Percentiles rank a stretch among this genome's conserved stretches.
Evolutionary conservation across 2,113 vertebrate genomes (phyloP).

Genomic region (Blennius ocellaris): DNA sequence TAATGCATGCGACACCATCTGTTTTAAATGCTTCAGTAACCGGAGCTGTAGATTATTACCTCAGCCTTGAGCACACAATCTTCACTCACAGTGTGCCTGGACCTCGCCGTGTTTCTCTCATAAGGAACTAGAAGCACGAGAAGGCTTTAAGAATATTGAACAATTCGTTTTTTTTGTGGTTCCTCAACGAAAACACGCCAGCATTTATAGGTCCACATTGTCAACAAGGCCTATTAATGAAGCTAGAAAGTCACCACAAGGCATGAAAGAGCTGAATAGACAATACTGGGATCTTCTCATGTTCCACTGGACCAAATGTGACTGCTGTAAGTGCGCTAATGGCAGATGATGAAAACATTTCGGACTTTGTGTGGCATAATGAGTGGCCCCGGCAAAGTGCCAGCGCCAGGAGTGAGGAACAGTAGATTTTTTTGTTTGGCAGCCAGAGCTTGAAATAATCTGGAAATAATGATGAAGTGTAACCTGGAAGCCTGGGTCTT

Average conservation of each 20-base stretch:
- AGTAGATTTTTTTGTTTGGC: slow-evolving; percentile 35
- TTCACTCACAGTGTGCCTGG: neutral
- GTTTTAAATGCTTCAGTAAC: neutral
- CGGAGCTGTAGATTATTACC: slow-evolving; percentile 22
- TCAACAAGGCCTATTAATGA: neutral
- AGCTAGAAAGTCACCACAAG: slow-evolving; percentile 3
- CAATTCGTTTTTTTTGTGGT: neutral
- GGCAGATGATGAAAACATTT: slow-evolving; percentile 32
- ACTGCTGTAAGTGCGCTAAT: slow-evolving; percentile 33
- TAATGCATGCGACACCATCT: neutral
- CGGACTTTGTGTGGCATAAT: slow-evolving; percentile 48
- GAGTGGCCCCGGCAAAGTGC: slow-evolving; percentile 23
- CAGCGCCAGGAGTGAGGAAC: slow-evolving; percentile 37
- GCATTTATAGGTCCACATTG: neutral
- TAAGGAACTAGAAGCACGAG: neutral
- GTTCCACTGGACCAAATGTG: slow-evolving; percentile 24
- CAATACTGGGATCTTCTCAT: slow-evolving; percentile 11
- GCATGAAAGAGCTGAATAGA: slow-evolving; percentile 7
- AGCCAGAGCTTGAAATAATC: slow-evolving; percentile 31
- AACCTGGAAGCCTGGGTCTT: slow-evolving; percentile 18
- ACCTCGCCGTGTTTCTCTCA: neutral
- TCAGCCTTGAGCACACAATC: slow-evolving; percentile 4
- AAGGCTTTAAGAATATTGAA: neutral
- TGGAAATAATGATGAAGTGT: slow-evolving; percentile 31
- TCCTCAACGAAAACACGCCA: neutral